phyloP scores from a whole-genome alignment of 2,888 invertebrate species.

The Drosophila conformis region DNA sequence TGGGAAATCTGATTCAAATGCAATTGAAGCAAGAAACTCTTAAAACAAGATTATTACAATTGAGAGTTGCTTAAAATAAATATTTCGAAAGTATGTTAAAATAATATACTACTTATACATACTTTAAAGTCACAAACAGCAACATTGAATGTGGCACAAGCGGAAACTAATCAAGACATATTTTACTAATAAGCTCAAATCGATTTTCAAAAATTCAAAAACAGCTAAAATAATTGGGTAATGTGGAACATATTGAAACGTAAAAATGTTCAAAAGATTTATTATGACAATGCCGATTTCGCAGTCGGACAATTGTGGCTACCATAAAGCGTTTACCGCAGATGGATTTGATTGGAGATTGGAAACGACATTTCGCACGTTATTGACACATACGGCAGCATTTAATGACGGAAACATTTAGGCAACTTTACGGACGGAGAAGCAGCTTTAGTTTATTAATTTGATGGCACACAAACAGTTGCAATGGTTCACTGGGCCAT shows the following conservation, averaged over 20 bases:
- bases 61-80: too few relatives aligned
- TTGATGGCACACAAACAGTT: constrained; percentile 22
- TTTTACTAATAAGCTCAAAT: neutral
- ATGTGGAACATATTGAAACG: neutral
- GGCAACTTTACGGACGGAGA: constrained; percentile 44
- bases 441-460: constrained; percentile 47
- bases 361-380: constrained; percentile 52
- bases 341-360: constrained; percentile 37
- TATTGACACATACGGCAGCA: constrained; percentile 61
- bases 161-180: too few relatives aligned
- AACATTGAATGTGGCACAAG: neutral
- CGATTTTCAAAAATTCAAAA: neutral
- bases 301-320: constrained; percentile 14
- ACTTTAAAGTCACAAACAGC: neutral
- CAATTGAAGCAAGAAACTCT: too few relatives aligned
- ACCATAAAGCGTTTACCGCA: constrained; percentile 46
- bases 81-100: too few relatives aligned
- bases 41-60: too few relatives aligned
- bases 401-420: constrained; percentile 63
- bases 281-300: constrained; percentile 32
- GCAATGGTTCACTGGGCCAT: constrained; percentile 36
- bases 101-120: too few relatives aligned
- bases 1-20: too few relatives aligned
- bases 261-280: neutral
- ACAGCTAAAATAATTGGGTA: neutral